Conservation (phyloP, 1,140 invertebrate genomes). For the Drosophila lacertosa region DNA sequence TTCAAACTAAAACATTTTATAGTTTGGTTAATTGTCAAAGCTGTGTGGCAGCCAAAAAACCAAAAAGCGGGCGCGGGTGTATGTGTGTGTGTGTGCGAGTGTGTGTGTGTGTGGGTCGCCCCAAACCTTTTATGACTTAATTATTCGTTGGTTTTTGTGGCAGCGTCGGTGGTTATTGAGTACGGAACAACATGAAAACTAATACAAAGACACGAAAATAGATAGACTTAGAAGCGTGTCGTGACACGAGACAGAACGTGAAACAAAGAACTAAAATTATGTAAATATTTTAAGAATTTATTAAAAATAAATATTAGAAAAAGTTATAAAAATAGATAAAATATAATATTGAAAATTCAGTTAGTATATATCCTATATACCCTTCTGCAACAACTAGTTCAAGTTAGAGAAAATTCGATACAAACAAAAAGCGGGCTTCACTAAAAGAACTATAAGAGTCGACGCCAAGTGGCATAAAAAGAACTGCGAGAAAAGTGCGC, state of each 20-base stretch:
- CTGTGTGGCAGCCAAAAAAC: slow-evolving; percentile 49
- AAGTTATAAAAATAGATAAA: no score
- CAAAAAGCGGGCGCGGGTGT: background rate
- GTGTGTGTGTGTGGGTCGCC: slow-evolving; percentile 18
- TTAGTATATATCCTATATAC: no score
- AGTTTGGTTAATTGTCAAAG: slow-evolving; percentile 82
- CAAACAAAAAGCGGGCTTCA: no score
- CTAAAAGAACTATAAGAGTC: slow-evolving; percentile 4
- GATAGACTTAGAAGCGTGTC: background rate
- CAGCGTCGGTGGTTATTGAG: slow-evolving; percentile 45
- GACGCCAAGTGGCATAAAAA: slow-evolving; percentile 5
- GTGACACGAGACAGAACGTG: background rate
- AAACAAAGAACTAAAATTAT: no score
- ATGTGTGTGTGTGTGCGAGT: background rate
- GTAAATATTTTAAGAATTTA: no score
- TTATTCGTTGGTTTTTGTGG: slow-evolving; percentile 76
- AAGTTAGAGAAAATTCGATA: no score
- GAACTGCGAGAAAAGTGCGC: slow-evolving; percentile 4
- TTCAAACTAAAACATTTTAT: slow-evolving; percentile 83
- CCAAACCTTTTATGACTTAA: slow-evolving; percentile 79
- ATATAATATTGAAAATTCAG: no score
- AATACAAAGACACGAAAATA: background rate
- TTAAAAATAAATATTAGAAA: no score
- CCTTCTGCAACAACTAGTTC: no score
- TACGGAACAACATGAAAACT: slow-evolving; percentile 21